Evolutionary conservation across 2,888 invertebrate genomes (phyloP).

Genomic region (Mimas tiliae): DNA sequence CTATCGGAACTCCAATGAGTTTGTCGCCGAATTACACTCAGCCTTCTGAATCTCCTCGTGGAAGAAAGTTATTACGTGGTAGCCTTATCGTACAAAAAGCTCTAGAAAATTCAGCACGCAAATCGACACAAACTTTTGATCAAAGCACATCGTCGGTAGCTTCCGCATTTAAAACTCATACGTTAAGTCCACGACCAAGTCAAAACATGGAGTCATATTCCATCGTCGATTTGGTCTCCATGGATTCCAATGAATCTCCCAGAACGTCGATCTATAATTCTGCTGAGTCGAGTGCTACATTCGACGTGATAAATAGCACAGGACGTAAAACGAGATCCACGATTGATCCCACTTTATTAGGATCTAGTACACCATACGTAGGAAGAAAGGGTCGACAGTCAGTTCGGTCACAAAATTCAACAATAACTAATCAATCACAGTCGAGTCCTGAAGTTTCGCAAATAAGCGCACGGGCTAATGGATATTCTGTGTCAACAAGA

Average conservation of each 20-base stretch:
- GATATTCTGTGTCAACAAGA: slow-evolving; percentile 38
- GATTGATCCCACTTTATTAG: slow-evolving; percentile 44
- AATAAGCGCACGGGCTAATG: slow-evolving; percentile 27
- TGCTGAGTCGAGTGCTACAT: slow-evolving; percentile 48
- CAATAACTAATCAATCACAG: slow-evolving; percentile 36
- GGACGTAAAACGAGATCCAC: slow-evolving; percentile 53
- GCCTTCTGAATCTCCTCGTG: slow-evolving; percentile 41
- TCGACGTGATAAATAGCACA: slow-evolving; percentile 45
- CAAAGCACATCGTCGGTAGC: slow-evolving; percentile 40
- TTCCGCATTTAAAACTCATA: slow-evolving; percentile 46
- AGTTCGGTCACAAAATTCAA: slow-evolving; percentile 1
- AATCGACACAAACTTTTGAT: slow-evolving; percentile 28
- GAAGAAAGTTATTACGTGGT: slow-evolving; percentile 50
- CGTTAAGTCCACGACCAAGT: slow-evolving; percentile 47
- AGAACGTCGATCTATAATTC: slow-evolving; percentile 59
- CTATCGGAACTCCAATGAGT: slow-evolving; percentile 41
- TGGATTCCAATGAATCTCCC: slow-evolving; percentile 56
- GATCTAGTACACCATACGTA: slow-evolving; percentile 64
- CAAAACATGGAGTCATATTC: slow-evolving; percentile 65
- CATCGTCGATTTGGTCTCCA: slow-evolving; percentile 70
- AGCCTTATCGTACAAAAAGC: slow-evolving; percentile 53
- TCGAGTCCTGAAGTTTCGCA: slow-evolving; percentile 38
- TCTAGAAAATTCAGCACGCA: slow-evolving; percentile 37
- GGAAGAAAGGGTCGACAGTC: slow-evolving; percentile 30
- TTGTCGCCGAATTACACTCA: slow-evolving; percentile 35